Percentiles rank a stretch among this genome's conserved stretches.
phyloP scores from a whole-genome alignment of 2,797 vertebrate genomes.

The Micromesistius poutassou region DNA sequence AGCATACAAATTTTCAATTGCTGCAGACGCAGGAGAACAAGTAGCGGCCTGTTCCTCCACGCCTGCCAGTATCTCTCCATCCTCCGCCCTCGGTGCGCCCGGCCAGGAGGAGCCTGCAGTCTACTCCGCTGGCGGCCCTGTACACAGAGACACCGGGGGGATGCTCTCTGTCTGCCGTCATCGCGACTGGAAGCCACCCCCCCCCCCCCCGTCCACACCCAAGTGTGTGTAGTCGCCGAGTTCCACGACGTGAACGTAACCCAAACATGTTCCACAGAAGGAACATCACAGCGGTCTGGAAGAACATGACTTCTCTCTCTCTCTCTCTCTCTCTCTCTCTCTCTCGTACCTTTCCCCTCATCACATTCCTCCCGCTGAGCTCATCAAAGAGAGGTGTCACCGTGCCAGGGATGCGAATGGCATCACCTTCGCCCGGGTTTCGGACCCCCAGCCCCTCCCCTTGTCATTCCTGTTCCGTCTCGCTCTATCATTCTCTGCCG shows the following conservation, averaged over 20 bases:
- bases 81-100: no score
- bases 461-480: slow-evolving; percentile 8
- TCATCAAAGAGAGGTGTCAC: slow-evolving; percentile 47
- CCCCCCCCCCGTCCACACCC: slow-evolving; percentile 1
- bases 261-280: slow-evolving; percentile 31
- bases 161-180: slow-evolving; percentile 43
- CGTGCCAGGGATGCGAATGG: slow-evolving; percentile 31
- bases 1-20: no score
- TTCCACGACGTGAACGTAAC: slow-evolving; percentile 32
- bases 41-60: no score
- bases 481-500: slow-evolving; percentile 45
- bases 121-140: slow-evolving; percentile 11
- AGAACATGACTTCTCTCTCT: slow-evolving; percentile 3
- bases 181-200: slow-evolving; percentile 25
- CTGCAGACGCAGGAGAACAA: no score
- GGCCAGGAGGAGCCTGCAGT: no score
- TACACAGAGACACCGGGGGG: slow-evolving; percentile 38
- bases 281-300: slow-evolving; percentile 30
- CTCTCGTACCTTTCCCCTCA: slow-evolving; percentile 28
- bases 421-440: slow-evolving; percentile 48
- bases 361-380: slow-evolving; percentile 24
- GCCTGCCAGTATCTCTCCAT: no score
- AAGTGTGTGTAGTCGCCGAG: slow-evolving; percentile 9
- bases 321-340: slow-evolving; percentile 6
- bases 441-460: not conserved